Evolutionary conservation across 2,113 vertebrate species (phyloP).

Genomic region (Chascanopsetta lugubris): DNA sequence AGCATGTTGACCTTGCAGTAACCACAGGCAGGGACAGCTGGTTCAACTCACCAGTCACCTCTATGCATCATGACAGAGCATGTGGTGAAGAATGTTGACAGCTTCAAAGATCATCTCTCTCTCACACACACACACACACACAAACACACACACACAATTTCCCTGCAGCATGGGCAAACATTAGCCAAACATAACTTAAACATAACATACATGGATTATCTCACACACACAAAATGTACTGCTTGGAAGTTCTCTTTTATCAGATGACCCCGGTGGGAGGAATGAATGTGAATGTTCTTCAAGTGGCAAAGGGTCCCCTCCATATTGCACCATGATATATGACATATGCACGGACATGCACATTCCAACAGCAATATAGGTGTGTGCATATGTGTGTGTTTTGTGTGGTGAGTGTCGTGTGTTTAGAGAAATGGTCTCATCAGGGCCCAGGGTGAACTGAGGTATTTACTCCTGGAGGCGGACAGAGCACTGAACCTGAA

Average conservation of each 20-base stretch:
- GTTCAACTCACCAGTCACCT: conserved; percentile 65
- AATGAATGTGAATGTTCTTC: conserved; percentile 12
- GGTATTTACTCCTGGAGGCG: conserved; percentile 26
- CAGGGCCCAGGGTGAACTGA: conserved; percentile 15
- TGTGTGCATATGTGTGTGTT: conserved; percentile 1
- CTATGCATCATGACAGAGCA: conserved; percentile 53
- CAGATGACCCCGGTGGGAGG: conserved; percentile 32
- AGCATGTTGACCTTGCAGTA: conserved; percentile 41
- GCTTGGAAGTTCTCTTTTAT: neutral
- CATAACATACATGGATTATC: conserved; percentile 7
- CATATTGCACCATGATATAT: no score
- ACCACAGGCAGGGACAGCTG: conserved; percentile 64
- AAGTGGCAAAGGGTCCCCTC: neutral
- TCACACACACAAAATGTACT: conserved; percentile 1
- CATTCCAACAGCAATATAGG: conserved; percentile 21
- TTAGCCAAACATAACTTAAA: conserved; percentile 28
- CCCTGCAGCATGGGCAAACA: conserved; percentile 11
- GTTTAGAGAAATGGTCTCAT: neutral
- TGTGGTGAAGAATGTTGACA: conserved; percentile 60
- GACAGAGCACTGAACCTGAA: neutral
- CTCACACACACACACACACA: conserved; percentile 17
- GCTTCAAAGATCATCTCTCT: conserved; percentile 42
- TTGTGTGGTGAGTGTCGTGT: no score
- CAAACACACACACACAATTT: conserved; percentile 20
- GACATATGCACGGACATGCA: conserved; percentile 22